Conservation (phyloP, 2,797 vertebrate species). For the Tapera naevia region DNA sequence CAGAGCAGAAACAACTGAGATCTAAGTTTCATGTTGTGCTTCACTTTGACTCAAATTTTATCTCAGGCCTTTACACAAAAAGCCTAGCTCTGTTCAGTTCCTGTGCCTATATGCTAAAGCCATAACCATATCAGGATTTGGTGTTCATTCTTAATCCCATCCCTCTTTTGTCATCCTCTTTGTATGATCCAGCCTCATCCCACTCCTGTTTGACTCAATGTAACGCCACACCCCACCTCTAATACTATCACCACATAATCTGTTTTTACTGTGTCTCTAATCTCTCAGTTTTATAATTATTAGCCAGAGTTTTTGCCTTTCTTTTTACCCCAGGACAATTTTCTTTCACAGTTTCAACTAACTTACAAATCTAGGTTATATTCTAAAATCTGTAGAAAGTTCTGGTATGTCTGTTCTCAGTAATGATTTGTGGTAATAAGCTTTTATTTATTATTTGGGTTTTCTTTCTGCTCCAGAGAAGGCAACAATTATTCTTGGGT, state of each 20-base stretch:
- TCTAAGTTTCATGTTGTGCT: rapidly evolving
- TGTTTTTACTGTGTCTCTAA: background rate
- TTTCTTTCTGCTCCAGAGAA: constrained; percentile 10
- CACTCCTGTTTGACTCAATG: background rate
- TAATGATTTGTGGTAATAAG: background rate
- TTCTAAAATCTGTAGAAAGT: background rate
- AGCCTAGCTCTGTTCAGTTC: background rate
- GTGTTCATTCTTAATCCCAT: background rate
- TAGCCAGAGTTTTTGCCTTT: background rate
- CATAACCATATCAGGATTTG: background rate
- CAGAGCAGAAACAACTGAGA: background rate
- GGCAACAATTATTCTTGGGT: background rate
- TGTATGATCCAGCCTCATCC: background rate
- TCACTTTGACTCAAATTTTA: background rate
- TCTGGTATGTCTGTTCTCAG: background rate
- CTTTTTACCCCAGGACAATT: background rate
- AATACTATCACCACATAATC: background rate
- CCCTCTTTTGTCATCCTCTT: background rate
- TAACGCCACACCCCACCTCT: background rate
- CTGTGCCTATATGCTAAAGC: background rate
- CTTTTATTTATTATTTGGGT: background rate
- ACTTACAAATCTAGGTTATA: background rate
- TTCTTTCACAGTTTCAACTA: background rate
- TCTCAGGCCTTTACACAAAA: background rate
- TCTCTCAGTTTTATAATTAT: background rate